phyloP scores from a whole-genome alignment of 2,113 vertebrate genomes.

The Eulemur rufifrons region DNA sequence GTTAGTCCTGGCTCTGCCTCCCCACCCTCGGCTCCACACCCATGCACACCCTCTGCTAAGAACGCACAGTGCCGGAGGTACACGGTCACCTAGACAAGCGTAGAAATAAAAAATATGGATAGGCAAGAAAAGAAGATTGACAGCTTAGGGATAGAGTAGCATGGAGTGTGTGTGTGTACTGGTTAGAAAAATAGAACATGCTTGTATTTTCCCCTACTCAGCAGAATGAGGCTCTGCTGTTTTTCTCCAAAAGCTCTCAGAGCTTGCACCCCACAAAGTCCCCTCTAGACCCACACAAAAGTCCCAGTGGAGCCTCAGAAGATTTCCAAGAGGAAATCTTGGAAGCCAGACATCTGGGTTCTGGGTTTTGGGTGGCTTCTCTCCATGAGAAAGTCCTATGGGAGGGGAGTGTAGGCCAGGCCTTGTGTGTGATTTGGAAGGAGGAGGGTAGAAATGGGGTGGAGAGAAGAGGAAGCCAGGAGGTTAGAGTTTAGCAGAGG shows the following conservation, averaged over 20 bases:
- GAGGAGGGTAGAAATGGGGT: neutral
- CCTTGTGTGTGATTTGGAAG: neutral
- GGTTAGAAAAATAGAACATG: slow-evolving; percentile 40
- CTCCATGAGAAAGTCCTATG: neutral
- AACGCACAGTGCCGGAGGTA: slow-evolving; percentile 4
- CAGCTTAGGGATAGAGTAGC: neutral
- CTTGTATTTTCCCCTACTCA: slow-evolving; percentile 41
- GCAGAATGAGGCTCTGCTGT: slow-evolving; percentile 56
- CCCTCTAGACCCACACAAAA: neutral
- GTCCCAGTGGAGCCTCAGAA: neutral
- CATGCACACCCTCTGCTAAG: neutral
- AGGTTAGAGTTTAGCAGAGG: neutral
- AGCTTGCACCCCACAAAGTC: neutral
- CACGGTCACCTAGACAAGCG: slow-evolving; percentile 38
- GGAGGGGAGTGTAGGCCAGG: neutral
- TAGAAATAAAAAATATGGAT: slow-evolving; percentile 52
- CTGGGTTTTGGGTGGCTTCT: neutral
- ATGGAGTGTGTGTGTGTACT: neutral
- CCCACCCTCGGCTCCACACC: neutral
- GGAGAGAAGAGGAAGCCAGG: neutral
- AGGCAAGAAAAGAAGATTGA: slow-evolving; percentile 4
- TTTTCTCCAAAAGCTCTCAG: slow-evolving; percentile 55
- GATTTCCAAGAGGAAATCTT: neutral
- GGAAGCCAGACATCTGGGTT: neutral
- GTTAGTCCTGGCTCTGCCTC: neutral